Conservation (phyloP, 2,113 vertebrate genomes). For the Apistogramma diplotaenia region DNA sequence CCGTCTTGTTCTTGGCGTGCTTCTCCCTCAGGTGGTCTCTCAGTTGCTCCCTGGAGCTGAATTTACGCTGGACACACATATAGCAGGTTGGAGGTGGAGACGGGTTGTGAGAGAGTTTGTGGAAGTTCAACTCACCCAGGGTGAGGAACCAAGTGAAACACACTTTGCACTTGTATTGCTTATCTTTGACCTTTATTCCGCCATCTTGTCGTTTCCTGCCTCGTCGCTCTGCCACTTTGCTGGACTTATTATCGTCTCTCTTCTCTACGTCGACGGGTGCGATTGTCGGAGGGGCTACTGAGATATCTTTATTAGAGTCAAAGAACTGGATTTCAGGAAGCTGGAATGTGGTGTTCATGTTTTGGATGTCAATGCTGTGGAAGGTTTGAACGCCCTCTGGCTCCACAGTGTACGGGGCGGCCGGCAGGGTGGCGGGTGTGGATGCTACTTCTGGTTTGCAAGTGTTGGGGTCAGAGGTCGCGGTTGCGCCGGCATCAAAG, state of each 20-base stretch:
- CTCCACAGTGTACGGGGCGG: slow-evolving; percentile 54
- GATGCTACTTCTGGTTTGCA: slow-evolving; percentile 63
- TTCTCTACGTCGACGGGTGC: slow-evolving; percentile 27
- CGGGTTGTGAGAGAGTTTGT: slow-evolving; percentile 93
- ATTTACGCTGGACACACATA: slow-evolving; percentile 97
- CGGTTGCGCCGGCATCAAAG: slow-evolving; percentile 36
- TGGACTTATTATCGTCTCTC: slow-evolving; percentile 55
- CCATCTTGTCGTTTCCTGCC: slow-evolving; percentile 72
- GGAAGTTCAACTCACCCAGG: slow-evolving; percentile 90
- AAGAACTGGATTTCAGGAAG: slow-evolving; percentile 81
- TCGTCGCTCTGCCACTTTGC: slow-evolving; percentile 68
- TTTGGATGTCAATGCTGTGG: slow-evolving; percentile 79
- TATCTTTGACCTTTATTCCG: slow-evolving; percentile 82
- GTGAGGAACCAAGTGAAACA: slow-evolving; percentile 96
- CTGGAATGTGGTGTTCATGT: slow-evolving; percentile 81
- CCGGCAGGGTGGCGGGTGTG: slow-evolving; percentile 52
- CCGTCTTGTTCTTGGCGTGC: slow-evolving; percentile 88
- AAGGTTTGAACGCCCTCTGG: slow-evolving; percentile 62
- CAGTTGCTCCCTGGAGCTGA: slow-evolving; percentile 92
- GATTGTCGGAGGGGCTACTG: slow-evolving; percentile 31
- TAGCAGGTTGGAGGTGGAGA: slow-evolving; percentile 96
- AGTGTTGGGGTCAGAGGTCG: slow-evolving; percentile 59
- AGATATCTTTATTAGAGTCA: slow-evolving; percentile 71
- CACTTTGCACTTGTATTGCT: slow-evolving; percentile 93
- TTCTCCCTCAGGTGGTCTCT: slow-evolving; percentile 92